These are phyloP conservation scores for Drosophila limbata DNA, from an alignment of 2,888 invertebrate species.

Conservation along the genomic window DNA sequence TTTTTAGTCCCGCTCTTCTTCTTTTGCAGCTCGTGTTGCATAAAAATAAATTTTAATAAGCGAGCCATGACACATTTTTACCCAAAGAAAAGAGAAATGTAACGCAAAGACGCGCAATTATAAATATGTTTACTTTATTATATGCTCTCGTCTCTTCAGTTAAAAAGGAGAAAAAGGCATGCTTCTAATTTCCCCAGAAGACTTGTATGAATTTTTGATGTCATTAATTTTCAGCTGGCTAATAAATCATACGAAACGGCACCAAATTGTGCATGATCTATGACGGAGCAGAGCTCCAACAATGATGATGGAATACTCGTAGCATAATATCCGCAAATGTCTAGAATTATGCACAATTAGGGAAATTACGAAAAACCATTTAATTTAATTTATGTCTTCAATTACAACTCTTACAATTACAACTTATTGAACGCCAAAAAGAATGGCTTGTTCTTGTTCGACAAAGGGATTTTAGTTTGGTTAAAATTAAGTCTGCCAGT, in stretches of 20 bases:
- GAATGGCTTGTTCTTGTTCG: background rate
- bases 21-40: conserved; percentile 52
- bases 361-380: conserved; percentile 26
- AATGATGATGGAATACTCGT: conserved; percentile 23
- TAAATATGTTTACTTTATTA: conserved; percentile 41
- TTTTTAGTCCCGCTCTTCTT: conserved; percentile 12
- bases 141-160: background rate
- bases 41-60: conserved; percentile 57
- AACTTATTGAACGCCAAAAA: background rate
- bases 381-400: conserved; percentile 18
- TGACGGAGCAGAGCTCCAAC: conserved; percentile 9
- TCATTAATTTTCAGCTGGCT: conserved; percentile 63
- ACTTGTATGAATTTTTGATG: conserved; percentile 55
- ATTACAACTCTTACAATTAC: too few relatives aligned
- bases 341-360: conserved; percentile 37
- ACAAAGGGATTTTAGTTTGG: background rate
- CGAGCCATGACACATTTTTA: conserved; percentile 18
- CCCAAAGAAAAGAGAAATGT: background rate
- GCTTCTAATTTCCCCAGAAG: conserved; percentile 24
- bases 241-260: conserved; percentile 58
- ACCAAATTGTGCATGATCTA: conserved; percentile 56
- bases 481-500: too few relatives aligned
- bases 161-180: conserved; percentile 11
- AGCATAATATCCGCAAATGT: conserved; percentile 9
- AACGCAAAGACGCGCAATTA: conserved; percentile 41